Base-by-base conservation (phyloP, 2,888 invertebrate genomes). In the Melanotus villosus region DNA sequence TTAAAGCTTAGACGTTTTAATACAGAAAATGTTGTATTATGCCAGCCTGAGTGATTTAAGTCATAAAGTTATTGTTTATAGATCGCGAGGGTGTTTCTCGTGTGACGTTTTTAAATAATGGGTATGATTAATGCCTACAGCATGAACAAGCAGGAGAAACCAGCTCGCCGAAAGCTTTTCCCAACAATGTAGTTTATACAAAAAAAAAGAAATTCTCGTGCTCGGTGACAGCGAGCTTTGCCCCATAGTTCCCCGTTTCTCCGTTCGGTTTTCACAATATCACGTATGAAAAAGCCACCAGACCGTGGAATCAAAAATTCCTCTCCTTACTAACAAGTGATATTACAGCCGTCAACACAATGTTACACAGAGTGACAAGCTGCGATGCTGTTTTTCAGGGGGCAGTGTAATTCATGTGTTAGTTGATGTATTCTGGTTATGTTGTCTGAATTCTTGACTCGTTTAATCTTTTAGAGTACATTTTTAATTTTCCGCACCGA, bases 401-500 rank as follows among this genome's bases (percentile, higher is more conserved):
- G 68, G 64, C 66, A 72, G 68, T 70, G 72, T 70, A 72, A 70
- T 73, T 74, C 74, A 68, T 73, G 58, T 70, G 70, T 57, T 70
- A 66, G 72, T 66, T 65, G 65, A 68, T 70, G 66, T 72, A 63
- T 64, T 59, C 66, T 52, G 64, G 57, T 63, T 65, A 47, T 58
- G 76, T 73, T 73, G 77, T 79, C 77, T 77, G 75, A 77, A 76
- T 74, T 74, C 74, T 70, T 65, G 77, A 78, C 76, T 79, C 75
- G 77, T 80, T 80, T 81, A 82, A 82, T 83, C 82, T 82, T 76
- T 80, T 80, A 81, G 79, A 79, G 78, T 78, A 75, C 74, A 76
- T 78, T 82, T 83, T 82, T 82, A 82, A 83, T 82, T 83, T 83
- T 81, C 78, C 80, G 80, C 79, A 65, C 77, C 77, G 77, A 73